Percentiles rank a stretch among this genome's conserved stretches.
Conservation (phyloP, 2,888 invertebrate genomes). For the Osmoderma eremita region DNA sequence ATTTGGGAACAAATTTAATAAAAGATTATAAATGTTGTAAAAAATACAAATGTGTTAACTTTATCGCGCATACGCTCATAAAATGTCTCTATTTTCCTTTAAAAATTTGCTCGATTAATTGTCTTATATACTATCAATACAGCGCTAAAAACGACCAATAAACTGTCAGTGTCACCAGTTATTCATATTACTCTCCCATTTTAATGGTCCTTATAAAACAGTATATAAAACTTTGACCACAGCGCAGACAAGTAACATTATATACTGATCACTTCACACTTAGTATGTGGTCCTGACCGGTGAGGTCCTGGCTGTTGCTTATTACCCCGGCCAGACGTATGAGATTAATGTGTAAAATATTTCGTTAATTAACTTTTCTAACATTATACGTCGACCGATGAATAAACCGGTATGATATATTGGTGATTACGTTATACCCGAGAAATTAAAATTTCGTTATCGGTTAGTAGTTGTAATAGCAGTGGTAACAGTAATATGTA, state of each 20-base stretch:
- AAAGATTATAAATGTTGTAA: too few relatives aligned
- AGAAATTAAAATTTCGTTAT: slow-evolving; percentile 32
- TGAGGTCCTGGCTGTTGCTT: slow-evolving; percentile 25
- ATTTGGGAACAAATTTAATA: too few relatives aligned
- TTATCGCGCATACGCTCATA: too few relatives aligned
- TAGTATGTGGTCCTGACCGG: slow-evolving; percentile 41
- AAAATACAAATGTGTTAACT: too few relatives aligned
- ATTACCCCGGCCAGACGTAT: slow-evolving; percentile 22
- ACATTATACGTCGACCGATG: slow-evolving; percentile 30
- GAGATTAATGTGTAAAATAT: slow-evolving; percentile 38
- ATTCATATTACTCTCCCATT: slow-evolving; percentile 19
- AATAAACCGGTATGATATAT: slow-evolving; percentile 36
- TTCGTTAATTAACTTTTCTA: slow-evolving; percentile 38
- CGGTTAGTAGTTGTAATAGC: slow-evolving; percentile 4
- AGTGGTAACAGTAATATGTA: slow-evolving; percentile 16
- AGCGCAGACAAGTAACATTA: slow-evolving; percentile 44
- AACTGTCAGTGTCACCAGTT: not conserved
- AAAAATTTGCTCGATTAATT: slow-evolving; percentile 1
- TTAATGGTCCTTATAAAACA: slow-evolving; percentile 43
- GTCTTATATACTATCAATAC: not conserved
- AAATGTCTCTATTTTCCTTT: too few relatives aligned
- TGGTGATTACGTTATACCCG: slow-evolving; percentile 25
- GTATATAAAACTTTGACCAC: slow-evolving; percentile 44
- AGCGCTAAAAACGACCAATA: slow-evolving; percentile 12
- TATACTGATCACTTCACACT: slow-evolving; percentile 46